phyloP scores from a whole-genome alignment of 2,797 vertebrate genomes.

The Botia kubotai region DNA sequence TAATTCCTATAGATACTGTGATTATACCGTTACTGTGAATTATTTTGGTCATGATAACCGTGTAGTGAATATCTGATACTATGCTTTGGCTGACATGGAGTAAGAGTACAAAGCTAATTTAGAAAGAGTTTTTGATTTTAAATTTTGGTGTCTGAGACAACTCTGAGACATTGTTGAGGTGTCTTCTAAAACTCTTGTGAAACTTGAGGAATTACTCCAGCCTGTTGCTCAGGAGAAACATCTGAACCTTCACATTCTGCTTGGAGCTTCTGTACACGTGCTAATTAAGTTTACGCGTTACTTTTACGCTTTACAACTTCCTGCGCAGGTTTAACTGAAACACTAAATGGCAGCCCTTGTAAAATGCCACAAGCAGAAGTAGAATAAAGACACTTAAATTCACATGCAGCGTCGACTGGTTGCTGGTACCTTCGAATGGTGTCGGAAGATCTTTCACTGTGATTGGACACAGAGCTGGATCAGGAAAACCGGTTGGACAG shows the following conservation, averaged over 20 bases:
- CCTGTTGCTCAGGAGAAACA: not conserved
- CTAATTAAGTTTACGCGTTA: conserved; percentile 32
- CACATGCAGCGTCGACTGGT: not conserved
- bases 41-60: too few species aligned
- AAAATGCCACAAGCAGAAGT: conserved; percentile 48
- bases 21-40: too few species aligned
- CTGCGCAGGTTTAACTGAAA: conserved; percentile 34
- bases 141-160: not conserved
- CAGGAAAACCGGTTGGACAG: not conserved
- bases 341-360: conserved; percentile 16
- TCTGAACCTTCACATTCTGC: not conserved
- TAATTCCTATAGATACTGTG: too few species aligned
- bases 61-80: too few species aligned
- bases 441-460: not conserved
- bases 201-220: not conserved
- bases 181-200: too few species aligned
- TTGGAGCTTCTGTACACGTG: conserved; percentile 4
- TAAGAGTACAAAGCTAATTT: too few species aligned
- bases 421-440: conserved; percentile 14
- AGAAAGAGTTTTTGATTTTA: not conserved
- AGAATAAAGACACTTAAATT: conserved; percentile 6
- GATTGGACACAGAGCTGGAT: not conserved
- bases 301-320: conserved; percentile 31
- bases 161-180: not conserved
- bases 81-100: too few species aligned